These are phyloP conservation scores for Choreutis nemorana DNA, from an alignment of 2,888 invertebrate genomes.

Conservation along the genomic window DNA sequence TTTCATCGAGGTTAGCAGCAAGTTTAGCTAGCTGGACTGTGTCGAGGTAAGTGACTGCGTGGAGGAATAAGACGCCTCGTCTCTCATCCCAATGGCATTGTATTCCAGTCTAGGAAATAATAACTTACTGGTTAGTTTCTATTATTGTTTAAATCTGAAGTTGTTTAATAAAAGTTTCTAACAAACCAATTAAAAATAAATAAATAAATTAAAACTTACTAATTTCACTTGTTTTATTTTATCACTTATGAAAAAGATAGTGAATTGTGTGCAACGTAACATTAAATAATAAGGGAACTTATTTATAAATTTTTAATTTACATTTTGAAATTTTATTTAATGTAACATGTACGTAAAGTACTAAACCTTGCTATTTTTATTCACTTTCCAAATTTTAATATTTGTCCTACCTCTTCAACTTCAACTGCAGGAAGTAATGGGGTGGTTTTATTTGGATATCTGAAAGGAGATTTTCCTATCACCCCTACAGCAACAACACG, in stretches of 20 bases:
- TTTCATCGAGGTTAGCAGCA: slow-evolving; percentile 33
- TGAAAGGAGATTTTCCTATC: slow-evolving; percentile 74
- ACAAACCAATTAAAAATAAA: neutral
- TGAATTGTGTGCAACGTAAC: too few species aligned
- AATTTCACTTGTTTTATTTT: too few species aligned
- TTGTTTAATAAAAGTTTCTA: neutral
- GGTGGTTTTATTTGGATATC: slow-evolving; percentile 72
- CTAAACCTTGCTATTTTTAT: too few species aligned
- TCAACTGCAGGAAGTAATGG: slow-evolving; percentile 60
- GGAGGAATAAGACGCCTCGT: slow-evolving; percentile 55
- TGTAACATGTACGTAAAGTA: too few species aligned
- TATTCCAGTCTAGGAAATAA: slow-evolving; percentile 53
- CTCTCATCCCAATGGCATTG: slow-evolving; percentile 67
- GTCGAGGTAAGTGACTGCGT: slow-evolving; percentile 57
- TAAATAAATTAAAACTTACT: slow-evolving; percentile 2
- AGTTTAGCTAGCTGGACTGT: slow-evolving; percentile 34
- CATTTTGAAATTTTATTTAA: too few species aligned
- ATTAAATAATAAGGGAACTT: too few species aligned
- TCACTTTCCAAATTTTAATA: too few species aligned
- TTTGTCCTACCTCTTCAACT: slow-evolving; percentile 36
- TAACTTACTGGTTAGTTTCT: neutral
- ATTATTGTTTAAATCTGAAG: neutral
- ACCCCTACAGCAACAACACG: slow-evolving; percentile 76
- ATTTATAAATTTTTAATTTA: too few species aligned
- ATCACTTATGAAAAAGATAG: too few species aligned